Percentiles rank a stretch among this genome's conserved stretches.
phyloP scores from a whole-genome alignment of 2,888 invertebrate genomes.

The Serrognathus titanus region DNA sequence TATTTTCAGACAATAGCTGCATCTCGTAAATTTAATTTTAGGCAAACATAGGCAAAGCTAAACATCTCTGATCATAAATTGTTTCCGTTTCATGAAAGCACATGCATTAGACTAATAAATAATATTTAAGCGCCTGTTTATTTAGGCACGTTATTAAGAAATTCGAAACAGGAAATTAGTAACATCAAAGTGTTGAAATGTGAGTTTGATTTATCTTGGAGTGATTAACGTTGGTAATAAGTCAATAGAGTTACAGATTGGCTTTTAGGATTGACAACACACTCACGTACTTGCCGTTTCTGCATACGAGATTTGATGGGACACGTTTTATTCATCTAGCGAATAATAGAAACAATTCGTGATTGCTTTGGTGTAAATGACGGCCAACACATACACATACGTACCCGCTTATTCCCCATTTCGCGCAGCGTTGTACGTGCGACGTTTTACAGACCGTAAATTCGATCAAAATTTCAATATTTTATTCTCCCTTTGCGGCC shows the following conservation, averaged over 20 bases:
- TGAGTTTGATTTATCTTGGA: not conserved
- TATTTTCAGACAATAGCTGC: too few relatives aligned
- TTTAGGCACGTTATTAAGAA: too few relatives aligned
- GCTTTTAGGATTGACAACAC: conserved; percentile 14
- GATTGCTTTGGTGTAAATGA: conserved; percentile 10
- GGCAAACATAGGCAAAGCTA: too few relatives aligned
- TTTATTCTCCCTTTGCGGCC: conserved; percentile 1
- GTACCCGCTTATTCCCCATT: not conserved
- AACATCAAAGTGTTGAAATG: too few relatives aligned
- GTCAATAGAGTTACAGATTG: conserved; percentile 12
- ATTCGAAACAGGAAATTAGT: too few relatives aligned
- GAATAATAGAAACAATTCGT: conserved; percentile 15
- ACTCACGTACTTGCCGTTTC: conserved; percentile 16
- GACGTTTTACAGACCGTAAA: conserved; percentile 2
- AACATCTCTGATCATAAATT: too few relatives aligned
- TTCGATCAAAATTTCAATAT: conserved; percentile 3
- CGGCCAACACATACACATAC: not conserved
- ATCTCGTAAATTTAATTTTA: too few relatives aligned
- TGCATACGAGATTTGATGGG: conserved; percentile 15
- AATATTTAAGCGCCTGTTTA: too few relatives aligned
- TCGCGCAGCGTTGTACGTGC: not conserved
- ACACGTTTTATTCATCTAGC: conserved; percentile 11
- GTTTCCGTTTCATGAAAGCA: too few relatives aligned
- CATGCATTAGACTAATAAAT: too few relatives aligned
- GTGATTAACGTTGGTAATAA: conserved; percentile 9